These are phyloP conservation scores for Listrodromus nycthemerus DNA, from an alignment of 2,888 invertebrate species.

Conservation along the genomic window DNA sequence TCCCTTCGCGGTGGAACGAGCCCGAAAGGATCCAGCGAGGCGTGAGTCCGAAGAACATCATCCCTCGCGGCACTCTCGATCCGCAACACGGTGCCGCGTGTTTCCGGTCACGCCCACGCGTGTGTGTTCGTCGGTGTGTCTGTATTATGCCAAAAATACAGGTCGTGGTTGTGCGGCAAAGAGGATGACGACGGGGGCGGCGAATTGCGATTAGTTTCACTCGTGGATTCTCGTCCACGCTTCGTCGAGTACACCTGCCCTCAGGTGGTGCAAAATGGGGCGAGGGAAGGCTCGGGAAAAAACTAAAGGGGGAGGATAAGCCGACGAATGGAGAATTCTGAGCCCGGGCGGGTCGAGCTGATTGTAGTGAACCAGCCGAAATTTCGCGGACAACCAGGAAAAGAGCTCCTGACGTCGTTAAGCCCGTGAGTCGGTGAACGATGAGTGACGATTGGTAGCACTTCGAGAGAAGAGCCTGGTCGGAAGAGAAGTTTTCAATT, in stretches of 20 bases:
- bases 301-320: conserved; percentile 47
- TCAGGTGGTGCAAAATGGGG: conserved; percentile 54
- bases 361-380: not conserved
- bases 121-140: not conserved
- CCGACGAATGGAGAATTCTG: conserved; percentile 40
- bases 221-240: conserved; percentile 74
- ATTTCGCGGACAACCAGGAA: not conserved
- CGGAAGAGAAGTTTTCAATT: conserved; percentile 66
- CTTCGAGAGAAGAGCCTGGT: conserved; percentile 54
- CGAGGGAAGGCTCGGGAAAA: conserved; percentile 53
- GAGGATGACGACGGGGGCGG: conserved; percentile 56
- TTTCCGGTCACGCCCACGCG: conserved; percentile 19
- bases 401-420: conserved; percentile 44
- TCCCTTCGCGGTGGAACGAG: conserved; percentile 70
- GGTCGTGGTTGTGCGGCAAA: conserved; percentile 31
- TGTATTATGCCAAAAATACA: conserved; percentile 12
- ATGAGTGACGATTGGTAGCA: conserved; percentile 55
- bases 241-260: conserved; percentile 76
- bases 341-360: not conserved
- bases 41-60: conserved; percentile 69
- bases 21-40: conserved; percentile 72
- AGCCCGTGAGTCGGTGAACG: conserved; percentile 42
- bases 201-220: conserved; percentile 77
- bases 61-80: conserved; percentile 42
- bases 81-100: conserved; percentile 27